Evolutionary conservation across 2,113 vertebrate species (phyloP), one percentile per base, ranked within the genome.

Genomic region (Orycteropus afer): DNA sequence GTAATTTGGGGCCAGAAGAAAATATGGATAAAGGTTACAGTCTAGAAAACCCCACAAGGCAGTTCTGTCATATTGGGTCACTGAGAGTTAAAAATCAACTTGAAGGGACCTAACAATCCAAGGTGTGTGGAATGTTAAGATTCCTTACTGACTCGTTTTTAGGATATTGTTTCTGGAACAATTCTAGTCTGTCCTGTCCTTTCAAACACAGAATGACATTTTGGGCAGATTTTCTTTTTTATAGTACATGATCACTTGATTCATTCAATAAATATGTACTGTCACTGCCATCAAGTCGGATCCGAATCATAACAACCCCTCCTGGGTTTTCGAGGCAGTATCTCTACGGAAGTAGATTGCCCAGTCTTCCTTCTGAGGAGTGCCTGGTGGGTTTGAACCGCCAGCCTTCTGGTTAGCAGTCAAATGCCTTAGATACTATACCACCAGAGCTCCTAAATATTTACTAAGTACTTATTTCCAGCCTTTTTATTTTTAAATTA

Each of bases 401-500:
- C n/a, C n/a, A n/a, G n/a, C n/a, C n/a, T n/a, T n/a, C n/a, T n/a
- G n/a, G n/a, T n/a, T n/a, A n/a, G n/a, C n/a, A n/a, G n/a, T n/a
- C n/a, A n/a, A n/a, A n/a, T n/a, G n/a, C n/a, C n/a, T n/a, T n/a
- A n/a, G n/a, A n/a, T n/a, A n/a, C n/a, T n/a, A n/a, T n/a, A n/a
- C n/a, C n/a, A n/a, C n/a, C n/a, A n/a, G n/a, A n/a, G n/a, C n/a
- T n/a, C n/a, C n/a, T n/a, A n/a, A n/a, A n/a, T n/a, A n/a, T n/a
- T n/a, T n/a, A n/a, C n/a, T 84, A 74, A 25, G 53, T 40, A 89
- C 55, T 12, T 22, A 86, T 45, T 18, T 40, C 34, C 9, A 47
- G 5, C 32, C n/a, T 87, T 94, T 87, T 69, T 40, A 34, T 85
- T 81, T 87, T 55, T 90, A 32, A 87, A 76, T 76, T 89, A 27